Base-by-base conservation (phyloP, 2,888 invertebrate genomes). In the Eucriotettix oculatus region DNA sequence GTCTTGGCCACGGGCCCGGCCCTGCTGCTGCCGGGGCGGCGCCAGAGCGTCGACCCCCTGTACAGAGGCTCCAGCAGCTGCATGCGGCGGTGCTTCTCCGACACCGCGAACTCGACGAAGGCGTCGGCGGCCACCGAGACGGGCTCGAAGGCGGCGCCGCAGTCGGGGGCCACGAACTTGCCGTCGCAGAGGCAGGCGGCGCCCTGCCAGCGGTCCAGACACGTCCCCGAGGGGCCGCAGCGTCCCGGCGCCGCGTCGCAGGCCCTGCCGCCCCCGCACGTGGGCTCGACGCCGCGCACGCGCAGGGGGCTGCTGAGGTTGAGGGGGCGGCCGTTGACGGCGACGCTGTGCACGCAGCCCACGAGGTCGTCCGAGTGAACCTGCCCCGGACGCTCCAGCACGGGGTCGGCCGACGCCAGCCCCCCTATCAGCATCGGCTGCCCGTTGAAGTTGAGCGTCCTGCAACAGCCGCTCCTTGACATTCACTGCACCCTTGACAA, bases 321-420 rank as follows among this genome's bases (percentile, higher is more conserved):
- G 40, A 94, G 71, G 1, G 84, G 76, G 29, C 91, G 81, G 7
- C 93, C 94, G 69, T 96, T 94, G 59, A 96, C 82, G 0, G 87
- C 83, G 1, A 95, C 86, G 66, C 91, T 91, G 69, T 94, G 92
- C 66, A 96, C 83, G 70, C 97, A 97, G 9, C 97, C 97, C 16
- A 95, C 86, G 62, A 97, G 84, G 71, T 96, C 95, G 70, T 95
- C 94, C 0, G 93, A 86, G 68, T 87, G 87, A 52, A 96, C 83
- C 74, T 95, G 94, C 0, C 91, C 92, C 0, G 90, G 90, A 54
- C 93, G 81, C 71, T 93, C 91, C 41, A 94, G 74, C 0, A 94
- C 84, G 14, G 92, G 89, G 73, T 91, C 90, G 0, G 93, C 89
- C 65, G 85, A 85, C 55, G 82, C 78, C 44, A 96, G 76, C 10